Base-by-base conservation (phyloP, 2,888 invertebrate genomes). In the Patella caerulea region DNA sequence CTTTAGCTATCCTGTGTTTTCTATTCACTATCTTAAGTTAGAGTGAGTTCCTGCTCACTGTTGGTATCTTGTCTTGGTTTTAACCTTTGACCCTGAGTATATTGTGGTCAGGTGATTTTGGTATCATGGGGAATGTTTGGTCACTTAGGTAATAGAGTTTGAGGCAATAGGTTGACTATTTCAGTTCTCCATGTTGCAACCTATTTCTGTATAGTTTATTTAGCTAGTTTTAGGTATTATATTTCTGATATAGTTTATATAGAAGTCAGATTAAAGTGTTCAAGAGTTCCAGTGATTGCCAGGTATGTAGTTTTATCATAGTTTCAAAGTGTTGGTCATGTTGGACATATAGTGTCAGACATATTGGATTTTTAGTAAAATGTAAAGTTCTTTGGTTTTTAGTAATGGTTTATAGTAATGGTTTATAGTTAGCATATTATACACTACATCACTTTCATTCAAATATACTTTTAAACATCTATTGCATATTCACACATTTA, bases 321-420 rank as follows among this genome's bases (percentile, higher is more conserved):
- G 11, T 55, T 55, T 55, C 55, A 55, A 55, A 55, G 56, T 56
- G 2, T 56, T 56, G 56, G 56, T 15, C 56, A 56, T 15, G 3
- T 56, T 56, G 56, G 56, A 56, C 14, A 15, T 56, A 34, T 15
- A 56, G 17, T 56, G 56, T 56, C 4, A 56, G 56, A 56, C 56
- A 56, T 56, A 17, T 56, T 56, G 56, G 56, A 56, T 56, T 56
- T 56, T 56, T 34, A 34, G 34, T 34, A 34, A 34, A 24, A 24
- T 24, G 24, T 24, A 24, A 24, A 55, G 12, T 55, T 55, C 15
- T 14, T 14, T 55, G 55, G 55, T 55, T 55, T 55, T 14, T 55
- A 55, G 55, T 55, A 55, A 55, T 56, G 56, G 15, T 56, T 56
- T 56, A 56, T 56, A 56, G 56, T 56, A 56, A 56, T 56, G 56